Evolutionary conservation across 2,888 invertebrate genomes (phyloP), one percentile per base, ranked within the genome.

Genomic region (Diachrysia chrysitis): DNA sequence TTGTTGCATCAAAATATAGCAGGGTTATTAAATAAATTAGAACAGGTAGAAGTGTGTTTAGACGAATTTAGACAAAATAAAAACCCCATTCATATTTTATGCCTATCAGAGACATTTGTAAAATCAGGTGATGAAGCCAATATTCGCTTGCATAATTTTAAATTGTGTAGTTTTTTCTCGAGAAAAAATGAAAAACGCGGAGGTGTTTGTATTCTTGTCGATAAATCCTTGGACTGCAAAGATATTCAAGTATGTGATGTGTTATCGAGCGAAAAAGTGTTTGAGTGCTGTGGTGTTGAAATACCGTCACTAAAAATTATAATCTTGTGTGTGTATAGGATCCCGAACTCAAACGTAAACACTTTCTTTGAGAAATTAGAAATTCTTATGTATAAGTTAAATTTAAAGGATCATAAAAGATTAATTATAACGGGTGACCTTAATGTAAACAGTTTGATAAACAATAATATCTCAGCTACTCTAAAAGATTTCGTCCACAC

Each of bases 201-300:
- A 48, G 48, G 32, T 32, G 51, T 32, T 32, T 51, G 51, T 25
- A 21, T 25, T 9, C 25, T 29, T 25, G 46, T 25, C 14, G 59
- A 29, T 12, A 21, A 48, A 23, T 48, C 46, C 12, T n/a, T 32
- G 17, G 46, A 51, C 23, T 48, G 51, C 23, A 19, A 69, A 56
- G n/a, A 64, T 57, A 42, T 67, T 62, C n/a, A 64, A 54, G 1
- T 58, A 25, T 14, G 10, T 37, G 46, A 19, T n/a, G 12, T 16
- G 12, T 7, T 35, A 17, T 56, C 63, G 21, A 66, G 60, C 60
- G 25, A 66, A 61, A 59, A 66, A 42, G 9, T 67, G 65, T 7
- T 60, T 51, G 37, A 66, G 60, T 58, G 55, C 32, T 55, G 55
- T 17, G 55, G 55, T 55, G 17, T 32, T n/a, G 55, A 55, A 29